A percentile compares a stretch with the other conserved stretches of the same genome.
Conservation (phyloP, 1,140 invertebrate genomes). For the Dolichoris vasculosae region DNA sequence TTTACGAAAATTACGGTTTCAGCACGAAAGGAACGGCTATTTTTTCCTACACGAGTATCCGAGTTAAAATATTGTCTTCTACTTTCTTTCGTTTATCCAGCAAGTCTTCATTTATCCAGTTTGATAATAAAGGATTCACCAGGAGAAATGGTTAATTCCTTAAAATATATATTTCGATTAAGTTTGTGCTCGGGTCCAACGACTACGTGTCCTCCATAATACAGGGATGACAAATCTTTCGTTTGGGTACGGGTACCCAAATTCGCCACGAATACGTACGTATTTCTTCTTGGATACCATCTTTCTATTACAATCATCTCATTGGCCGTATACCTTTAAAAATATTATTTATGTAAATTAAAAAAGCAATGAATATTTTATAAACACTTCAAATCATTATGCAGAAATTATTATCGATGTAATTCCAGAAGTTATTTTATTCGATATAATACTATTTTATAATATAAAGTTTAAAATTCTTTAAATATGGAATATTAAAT, state of each 20-base stretch:
- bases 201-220: conserved; percentile 84
- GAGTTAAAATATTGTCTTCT: not conserved
- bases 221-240: conserved; percentile 82
- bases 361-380: too few relatives aligned
- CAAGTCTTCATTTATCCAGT: conserved; percentile 78
- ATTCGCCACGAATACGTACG: conserved; percentile 84
- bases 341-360: not conserved
- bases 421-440: too few relatives aligned
- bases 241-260: conserved; percentile 77
- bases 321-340: conserved; percentile 74
- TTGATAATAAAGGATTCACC: conserved; percentile 80
- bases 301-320: conserved; percentile 83
- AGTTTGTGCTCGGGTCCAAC: conserved; percentile 77
- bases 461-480: too few relatives aligned
- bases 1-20: not conserved
- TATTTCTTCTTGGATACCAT: conserved; percentile 84
- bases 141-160: conserved; percentile 77
- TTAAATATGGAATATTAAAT: too few relatives aligned
- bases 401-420: too few relatives aligned
- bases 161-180: conserved; percentile 80
- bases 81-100: not conserved
- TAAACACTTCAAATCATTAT: too few relatives aligned
- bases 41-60: not conserved
- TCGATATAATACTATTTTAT: too few relatives aligned
- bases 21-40: not conserved